Base-by-base conservation (phyloP, 2,797 vertebrate species). In the Melanotaenia boesemani region DNA sequence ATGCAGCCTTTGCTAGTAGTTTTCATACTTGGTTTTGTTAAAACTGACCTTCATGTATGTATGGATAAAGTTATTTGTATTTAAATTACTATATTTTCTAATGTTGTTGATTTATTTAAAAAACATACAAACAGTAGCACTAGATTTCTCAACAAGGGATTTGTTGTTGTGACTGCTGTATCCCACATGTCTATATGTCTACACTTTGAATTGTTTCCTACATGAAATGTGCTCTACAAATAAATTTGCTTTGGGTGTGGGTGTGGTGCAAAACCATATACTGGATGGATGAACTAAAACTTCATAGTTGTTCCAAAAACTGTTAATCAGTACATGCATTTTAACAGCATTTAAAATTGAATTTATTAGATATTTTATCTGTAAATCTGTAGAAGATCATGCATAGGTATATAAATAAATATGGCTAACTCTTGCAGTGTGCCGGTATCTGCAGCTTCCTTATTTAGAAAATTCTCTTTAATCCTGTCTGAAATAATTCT, bases 361-460 rank as follows among this genome's bases (percentile, higher is more conserved):
- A 54, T 16, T 5, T 54, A 36, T 63, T 50, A 8, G 15, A 20
- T 6, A 20, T 50, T n/a, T 10, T 63, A 28, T 37, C 24, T 55
- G 26, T 22, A 32, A 18, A 36, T 26, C 20, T 69, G 15, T 39
- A 44, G 32, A 70, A 26, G 46, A 55, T 12, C 4, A 41, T 60
- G 54, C 2, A 39, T 41, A 22, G 59, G 30, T 69, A 41, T 39
- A 20, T 16, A 39, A 39, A 75, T 63, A 26, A 68, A 48, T 50
- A 24, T 26, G n/a, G 4, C 6, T 26, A 32, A 26, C 6, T 75
- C 1, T 62, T 63, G n/a, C 20, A 16, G 5, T 56, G 16, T n/a
- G 39, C 54, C 39, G 61, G 50, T 41, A 20, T 67, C 5, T 20
- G 46, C 1, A 46, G 24, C 26, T 63, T 16, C 18, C 22, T 30